Conservation (phyloP, 2,888 invertebrate species). For the Acanthosepion pharaonis region DNA sequence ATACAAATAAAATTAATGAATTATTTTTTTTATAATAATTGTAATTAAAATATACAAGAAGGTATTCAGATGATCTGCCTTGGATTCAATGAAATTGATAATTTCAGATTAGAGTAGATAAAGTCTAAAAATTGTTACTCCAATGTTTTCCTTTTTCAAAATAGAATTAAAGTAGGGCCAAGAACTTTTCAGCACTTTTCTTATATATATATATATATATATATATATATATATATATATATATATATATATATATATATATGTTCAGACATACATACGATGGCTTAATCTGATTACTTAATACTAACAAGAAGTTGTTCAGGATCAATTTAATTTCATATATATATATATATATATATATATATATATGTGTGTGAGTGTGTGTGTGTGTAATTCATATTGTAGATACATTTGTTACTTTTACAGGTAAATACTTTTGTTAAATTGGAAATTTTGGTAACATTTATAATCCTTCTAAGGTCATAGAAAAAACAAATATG, state of each 20-base stretch:
- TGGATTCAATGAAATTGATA: background rate
- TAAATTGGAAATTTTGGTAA: background rate
- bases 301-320: background rate
- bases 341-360: conserved; percentile 41
- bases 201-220: no score
- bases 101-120: background rate
- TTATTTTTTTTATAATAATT: background rate
- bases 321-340: background rate
- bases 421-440: background rate
- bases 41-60: background rate
- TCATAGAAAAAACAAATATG: conserved; percentile 9
- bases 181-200: no score
- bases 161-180: background rate
- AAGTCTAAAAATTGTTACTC: background rate
- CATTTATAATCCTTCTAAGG: background rate
- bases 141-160: background rate
- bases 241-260: no score
- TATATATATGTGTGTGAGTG: background rate
- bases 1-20: background rate
- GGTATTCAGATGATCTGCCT: background rate
- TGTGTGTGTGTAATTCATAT: background rate
- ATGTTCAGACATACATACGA: background rate
- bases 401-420: conserved; percentile 6
- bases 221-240: no score
- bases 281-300: background rate